phyloP scores from a whole-genome alignment of 2,797 vertebrate species.

The Poecilia picta region DNA sequence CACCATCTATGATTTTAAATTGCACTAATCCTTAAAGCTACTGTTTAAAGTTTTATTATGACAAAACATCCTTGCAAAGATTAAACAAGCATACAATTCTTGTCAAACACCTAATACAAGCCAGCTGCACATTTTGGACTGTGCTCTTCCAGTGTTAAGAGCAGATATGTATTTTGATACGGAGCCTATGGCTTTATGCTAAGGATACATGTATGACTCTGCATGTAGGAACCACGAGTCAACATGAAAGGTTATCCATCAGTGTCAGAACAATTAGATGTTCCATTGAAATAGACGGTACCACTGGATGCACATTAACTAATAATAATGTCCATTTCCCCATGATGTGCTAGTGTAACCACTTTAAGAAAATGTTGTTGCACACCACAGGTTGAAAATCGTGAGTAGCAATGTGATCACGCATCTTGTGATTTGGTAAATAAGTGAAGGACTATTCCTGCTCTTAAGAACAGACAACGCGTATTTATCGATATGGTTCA shows the following conservation, averaged over 20 bases:
- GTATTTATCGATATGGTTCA: neutral
- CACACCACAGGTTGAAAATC: neutral
- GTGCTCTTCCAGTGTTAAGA: neutral
- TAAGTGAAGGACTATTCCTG: neutral
- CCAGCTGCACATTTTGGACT: neutral
- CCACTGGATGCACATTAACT: neutral
- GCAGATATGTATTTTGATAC: neutral
- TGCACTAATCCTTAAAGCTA: constrained; percentile 36
- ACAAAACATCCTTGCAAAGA: constrained; percentile 26
- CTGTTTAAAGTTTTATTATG: constrained; percentile 39
- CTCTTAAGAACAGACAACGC: neutral
- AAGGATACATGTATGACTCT: neutral
- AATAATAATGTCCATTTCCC: neutral
- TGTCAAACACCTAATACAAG: constrained; percentile 2
- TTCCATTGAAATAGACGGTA: neutral
- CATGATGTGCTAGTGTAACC: neutral
- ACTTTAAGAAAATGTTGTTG: neutral
- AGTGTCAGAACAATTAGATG: neutral
- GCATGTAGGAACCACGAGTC: neutral
- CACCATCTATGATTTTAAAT: constrained; percentile 51
- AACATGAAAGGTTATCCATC: neutral
- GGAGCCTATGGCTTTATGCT: neutral
- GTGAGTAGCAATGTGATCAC: neutral
- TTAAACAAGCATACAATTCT: constrained; percentile 22
- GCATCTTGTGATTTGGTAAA: neutral